A percentile compares a stretch with the other conserved stretches of the same genome.
These are phyloP conservation scores for Balaeniceps rex DNA, from an alignment of 2,113 vertebrate genomes.

Conservation along the genomic window DNA sequence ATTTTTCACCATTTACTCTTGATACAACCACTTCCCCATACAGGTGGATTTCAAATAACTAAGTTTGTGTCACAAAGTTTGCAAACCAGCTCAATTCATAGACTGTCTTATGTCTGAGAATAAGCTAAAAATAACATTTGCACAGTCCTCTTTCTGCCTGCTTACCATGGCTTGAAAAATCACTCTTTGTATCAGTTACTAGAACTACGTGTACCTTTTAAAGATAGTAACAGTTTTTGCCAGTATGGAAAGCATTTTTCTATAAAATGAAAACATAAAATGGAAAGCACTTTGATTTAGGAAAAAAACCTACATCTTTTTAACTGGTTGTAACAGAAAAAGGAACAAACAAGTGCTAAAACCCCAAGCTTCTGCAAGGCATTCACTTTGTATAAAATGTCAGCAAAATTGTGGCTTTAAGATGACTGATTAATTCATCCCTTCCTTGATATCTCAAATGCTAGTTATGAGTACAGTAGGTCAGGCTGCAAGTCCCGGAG, in stretches of 20 bases:
- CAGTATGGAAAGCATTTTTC: not conserved
- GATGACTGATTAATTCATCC: not conserved
- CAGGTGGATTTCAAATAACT: not conserved
- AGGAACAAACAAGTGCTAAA: not conserved
- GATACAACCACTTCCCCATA: not conserved
- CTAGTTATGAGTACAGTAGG: not conserved
- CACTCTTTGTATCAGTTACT: not conserved
- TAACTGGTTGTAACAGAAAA: not conserved
- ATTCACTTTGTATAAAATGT: not conserved
- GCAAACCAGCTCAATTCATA: not conserved
- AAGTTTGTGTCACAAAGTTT: not conserved
- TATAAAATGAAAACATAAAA: not conserved
- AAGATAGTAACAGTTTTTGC: constrained; percentile 22
- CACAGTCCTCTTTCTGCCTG: not conserved
- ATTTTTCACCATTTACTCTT: not conserved
- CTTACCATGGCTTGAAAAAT: not conserved
- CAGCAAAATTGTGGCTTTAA: not conserved
- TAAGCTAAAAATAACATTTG: not conserved
- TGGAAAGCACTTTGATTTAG: not conserved
- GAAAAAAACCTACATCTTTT: not conserved
- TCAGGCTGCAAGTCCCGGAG: not conserved
- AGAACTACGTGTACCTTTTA: not conserved
- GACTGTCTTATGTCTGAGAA: not conserved
- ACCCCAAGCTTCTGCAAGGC: not conserved
- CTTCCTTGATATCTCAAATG: rapidly evolving